Evolutionary conservation across 2,888 invertebrate genomes (phyloP).

Genomic region (Drosophila rubida): DNA sequence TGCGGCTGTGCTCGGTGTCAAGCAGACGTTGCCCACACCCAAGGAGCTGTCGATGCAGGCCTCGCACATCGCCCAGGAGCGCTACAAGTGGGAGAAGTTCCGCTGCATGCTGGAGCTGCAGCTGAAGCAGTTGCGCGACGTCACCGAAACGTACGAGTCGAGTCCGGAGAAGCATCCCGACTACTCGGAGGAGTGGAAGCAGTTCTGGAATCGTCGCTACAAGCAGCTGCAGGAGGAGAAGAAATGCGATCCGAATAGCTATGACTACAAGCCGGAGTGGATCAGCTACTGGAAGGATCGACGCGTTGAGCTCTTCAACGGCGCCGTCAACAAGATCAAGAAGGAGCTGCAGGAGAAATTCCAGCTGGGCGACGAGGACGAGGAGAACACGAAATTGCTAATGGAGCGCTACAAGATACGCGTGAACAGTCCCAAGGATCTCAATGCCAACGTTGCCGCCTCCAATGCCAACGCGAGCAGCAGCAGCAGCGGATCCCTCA

Average conservation of each 20-base stretch:
- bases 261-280: slow-evolving; percentile 96
- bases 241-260: slow-evolving; percentile 89
- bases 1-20: background rate
- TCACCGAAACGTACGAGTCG: slow-evolving; percentile 91
- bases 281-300: slow-evolving; percentile 93
- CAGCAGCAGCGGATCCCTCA: background rate
- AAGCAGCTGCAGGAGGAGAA: slow-evolving; percentile 90
- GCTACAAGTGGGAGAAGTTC: slow-evolving; percentile 86
- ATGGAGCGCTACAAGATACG: slow-evolving; percentile 84
- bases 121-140: slow-evolving; percentile 86
- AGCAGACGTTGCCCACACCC: slow-evolving; percentile 80
- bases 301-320: slow-evolving; percentile 91
- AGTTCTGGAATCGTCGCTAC: slow-evolving; percentile 93
- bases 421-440: slow-evolving; percentile 48
- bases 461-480: background rate
- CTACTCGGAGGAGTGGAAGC: slow-evolving; percentile 95
- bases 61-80: slow-evolving; percentile 84
- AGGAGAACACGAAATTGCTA: slow-evolving; percentile 81
- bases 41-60: slow-evolving; percentile 83
- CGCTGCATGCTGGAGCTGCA: slow-evolving; percentile 84
- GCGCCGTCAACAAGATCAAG: slow-evolving; percentile 88
- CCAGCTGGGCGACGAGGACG: slow-evolving; percentile 86
- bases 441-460: background rate
- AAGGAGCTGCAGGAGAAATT: slow-evolving; percentile 89
- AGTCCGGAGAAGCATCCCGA: slow-evolving; percentile 95